These are phyloP conservation scores for Phyllostomus hastatus DNA, from an alignment of 2,113 vertebrate genomes.

Conservation along the genomic window DNA sequence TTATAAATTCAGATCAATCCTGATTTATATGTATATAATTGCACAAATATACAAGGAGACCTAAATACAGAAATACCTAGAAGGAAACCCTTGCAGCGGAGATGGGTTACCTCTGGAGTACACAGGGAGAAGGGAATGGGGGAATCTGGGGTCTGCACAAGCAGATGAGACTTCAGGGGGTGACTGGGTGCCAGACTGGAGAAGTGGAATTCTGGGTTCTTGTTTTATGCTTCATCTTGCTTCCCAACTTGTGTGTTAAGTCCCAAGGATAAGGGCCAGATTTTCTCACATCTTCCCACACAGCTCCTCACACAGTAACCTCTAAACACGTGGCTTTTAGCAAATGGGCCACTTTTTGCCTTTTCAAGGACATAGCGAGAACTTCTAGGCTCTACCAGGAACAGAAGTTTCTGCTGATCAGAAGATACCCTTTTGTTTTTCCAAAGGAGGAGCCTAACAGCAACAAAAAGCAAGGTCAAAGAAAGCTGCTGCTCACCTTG, in stretches of 20 bases:
- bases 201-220: not conserved
- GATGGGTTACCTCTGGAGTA: not conserved
- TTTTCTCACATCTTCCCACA: not conserved
- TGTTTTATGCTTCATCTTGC: not conserved
- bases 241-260: not conserved
- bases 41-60: not conserved
- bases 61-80: not conserved
- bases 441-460: not conserved
- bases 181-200: not conserved
- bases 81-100: not conserved
- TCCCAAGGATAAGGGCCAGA: not conserved
- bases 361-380: not conserved
- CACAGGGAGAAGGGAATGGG: no score
- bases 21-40: not conserved
- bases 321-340: not conserved
- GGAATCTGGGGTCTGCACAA: not conserved
- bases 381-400: not conserved
- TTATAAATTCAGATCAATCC: not conserved
- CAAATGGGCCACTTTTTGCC: not conserved
- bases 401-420: not conserved
- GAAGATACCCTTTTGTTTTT: not conserved
- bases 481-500: constrained; percentile 84
- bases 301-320: not conserved
- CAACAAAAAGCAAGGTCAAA: not conserved
- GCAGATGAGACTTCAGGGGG: not conserved